These are phyloP conservation scores for Sternotherus odoratus DNA, from an alignment of 2,797 vertebrate genomes.

Conservation along the genomic window DNA sequence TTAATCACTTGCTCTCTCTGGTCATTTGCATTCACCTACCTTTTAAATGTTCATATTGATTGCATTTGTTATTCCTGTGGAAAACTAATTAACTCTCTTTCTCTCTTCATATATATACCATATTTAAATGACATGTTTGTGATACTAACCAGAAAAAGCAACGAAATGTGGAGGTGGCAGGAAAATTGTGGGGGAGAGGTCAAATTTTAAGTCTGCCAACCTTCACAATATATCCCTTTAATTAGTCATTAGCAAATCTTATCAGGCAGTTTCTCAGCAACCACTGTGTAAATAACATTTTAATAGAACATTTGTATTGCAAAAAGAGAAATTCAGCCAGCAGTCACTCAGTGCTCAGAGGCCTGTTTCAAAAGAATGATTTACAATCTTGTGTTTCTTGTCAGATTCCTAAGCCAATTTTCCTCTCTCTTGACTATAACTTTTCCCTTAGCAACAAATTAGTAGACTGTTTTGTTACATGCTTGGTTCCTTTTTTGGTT, in stretches of 20 bases:
- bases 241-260: conserved; percentile 47
- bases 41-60: conserved; percentile 61
- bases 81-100: conserved; percentile 35
- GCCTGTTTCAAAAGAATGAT: neutral
- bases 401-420: neutral
- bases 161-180: neutral
- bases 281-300: conserved; percentile 8
- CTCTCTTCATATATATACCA: neutral
- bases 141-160: conserved; percentile 38
- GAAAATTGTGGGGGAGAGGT: conserved; percentile 40
- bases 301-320: neutral
- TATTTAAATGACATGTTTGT: conserved; percentile 44
- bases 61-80: neutral
- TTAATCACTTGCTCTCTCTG: conserved; percentile 54
- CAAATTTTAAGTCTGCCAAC: neutral
- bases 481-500: neutral
- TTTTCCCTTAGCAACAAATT: neutral
- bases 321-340: conserved; percentile 24
- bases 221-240: conserved; percentile 33
- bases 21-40: conserved; percentile 45
- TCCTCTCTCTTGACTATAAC: neutral
- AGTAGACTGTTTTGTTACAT: neutral
- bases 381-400: neutral
- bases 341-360: neutral
- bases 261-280: neutral